phyloP scores from a whole-genome alignment of 1,140 invertebrate species.

The Vanessa tameamea region DNA sequence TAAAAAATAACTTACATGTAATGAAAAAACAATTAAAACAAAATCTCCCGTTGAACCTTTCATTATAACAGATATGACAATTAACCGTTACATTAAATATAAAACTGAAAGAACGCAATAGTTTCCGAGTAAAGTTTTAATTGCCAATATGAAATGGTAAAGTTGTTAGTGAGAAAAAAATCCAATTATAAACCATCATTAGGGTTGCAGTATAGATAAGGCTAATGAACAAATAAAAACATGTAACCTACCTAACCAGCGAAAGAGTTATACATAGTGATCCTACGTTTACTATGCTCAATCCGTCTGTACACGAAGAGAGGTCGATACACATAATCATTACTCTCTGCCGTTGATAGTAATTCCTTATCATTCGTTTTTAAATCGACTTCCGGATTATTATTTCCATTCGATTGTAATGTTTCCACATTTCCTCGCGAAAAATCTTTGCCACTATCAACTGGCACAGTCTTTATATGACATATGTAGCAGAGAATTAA shows the following conservation, averaged over 20 bases:
- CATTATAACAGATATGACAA: conserved; percentile 1
- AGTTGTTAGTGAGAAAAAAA: background rate
- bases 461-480: background rate
- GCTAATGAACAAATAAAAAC: background rate
- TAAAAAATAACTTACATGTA: conserved; percentile 4
- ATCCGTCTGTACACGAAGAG: conserved; percentile 65
- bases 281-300: conserved; percentile 63
- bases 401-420: background rate
- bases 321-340: conserved; percentile 59
- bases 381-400: conserved; percentile 1
- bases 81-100: background rate
- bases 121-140: background rate
- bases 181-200: background rate
- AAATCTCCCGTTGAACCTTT: background rate
- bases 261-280: conserved; percentile 72
- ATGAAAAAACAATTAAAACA: conserved; percentile 5
- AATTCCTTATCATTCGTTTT: conserved; percentile 32
- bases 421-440: background rate
- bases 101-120: no score
- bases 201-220: background rate
- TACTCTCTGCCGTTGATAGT: conserved; percentile 51
- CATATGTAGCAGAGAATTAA: conserved; percentile 9
- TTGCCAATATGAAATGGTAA: background rate
- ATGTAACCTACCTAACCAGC: conserved; percentile 52
- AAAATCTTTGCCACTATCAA: background rate